Base-by-base conservation (phyloP, 2,888 invertebrate species). In the Hylaea fasciaria region DNA sequence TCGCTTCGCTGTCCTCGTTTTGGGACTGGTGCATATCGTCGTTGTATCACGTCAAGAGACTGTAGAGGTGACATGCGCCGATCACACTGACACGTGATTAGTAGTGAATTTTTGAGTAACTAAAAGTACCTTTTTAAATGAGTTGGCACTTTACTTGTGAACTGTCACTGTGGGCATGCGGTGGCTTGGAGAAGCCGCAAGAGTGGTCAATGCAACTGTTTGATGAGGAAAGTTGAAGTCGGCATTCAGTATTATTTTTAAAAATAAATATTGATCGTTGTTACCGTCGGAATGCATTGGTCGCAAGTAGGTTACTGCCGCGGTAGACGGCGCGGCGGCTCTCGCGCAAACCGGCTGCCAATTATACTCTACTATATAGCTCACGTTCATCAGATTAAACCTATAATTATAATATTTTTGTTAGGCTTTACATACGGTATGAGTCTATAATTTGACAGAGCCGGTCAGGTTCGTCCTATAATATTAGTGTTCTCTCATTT, bases 1-100 rank as follows among this genome's bases (percentile, higher is more conserved):
- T 87, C 84, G 85, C 83, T 85, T 87, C 86, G 78, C 79, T 80
- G 89, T 77, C 85, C 89, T 77, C 83, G 69, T 82, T 87, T 81
- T 69, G 69, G 69, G 75, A 74, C 70, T 70, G 61, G 57, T 70
- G 64, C 65, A 70, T 60, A 74, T 72, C 74, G 70, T 73, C 79
- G 75, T 73, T 79, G 75, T 80, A 73, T 77, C 77, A 60, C 57
- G 54, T 66, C 45, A 55, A 55, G 60, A 62, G 71, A 66, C 71
- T 70, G 54, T 37, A 51, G 51, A 65, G 45, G 39, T 58, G 54
- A 41, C 41, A 46, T 14, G 32, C 32, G 45, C 43, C 28, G 51
- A 32, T 58, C 53, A 57, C 57, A 43, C 13, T 61, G 52, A 51
- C 40, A 49, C 35, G 45, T 53, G 49, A 22, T 45, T 43, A 37